These are phyloP conservation scores for Araneus ventricosus DNA, from an alignment of 1,140 invertebrate genomes.

Conservation along the genomic window DNA sequence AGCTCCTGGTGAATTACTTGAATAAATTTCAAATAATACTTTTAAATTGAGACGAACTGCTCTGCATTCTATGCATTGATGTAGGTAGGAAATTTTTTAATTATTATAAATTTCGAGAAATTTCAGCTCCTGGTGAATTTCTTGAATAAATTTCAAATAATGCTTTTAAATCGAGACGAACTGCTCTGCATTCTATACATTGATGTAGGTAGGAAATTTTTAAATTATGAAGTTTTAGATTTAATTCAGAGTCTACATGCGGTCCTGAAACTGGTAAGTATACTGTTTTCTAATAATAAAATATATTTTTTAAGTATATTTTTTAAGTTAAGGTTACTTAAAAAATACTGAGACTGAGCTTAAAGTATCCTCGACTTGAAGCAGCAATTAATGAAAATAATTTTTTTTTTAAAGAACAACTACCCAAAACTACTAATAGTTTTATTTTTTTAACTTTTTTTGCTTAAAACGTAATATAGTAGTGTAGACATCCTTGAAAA, in stretches of 20 bases:
- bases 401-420: no score
- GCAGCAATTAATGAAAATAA: no score
- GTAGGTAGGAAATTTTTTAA: no score
- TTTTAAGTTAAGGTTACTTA: no score
- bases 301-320: background rate
- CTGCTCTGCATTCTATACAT: background rate
- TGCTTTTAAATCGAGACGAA: background rate
- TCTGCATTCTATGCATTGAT: background rate
- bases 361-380: no score
- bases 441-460: no score
- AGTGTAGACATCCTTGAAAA: no score
- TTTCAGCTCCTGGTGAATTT: background rate
- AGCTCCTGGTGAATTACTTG: background rate
- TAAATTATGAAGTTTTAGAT: conserved; percentile 5
- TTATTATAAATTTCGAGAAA: background rate
- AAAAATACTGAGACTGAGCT: no score
- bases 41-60: background rate
- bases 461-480: no score
- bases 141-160: background rate
- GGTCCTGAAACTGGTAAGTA: background rate
- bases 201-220: background rate
- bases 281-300: background rate
- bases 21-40: background rate
- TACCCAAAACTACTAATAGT: no score
- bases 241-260: background rate